Conservation (phyloP, 2,113 vertebrate species). For the Cynopterus brachyotis region DNA sequence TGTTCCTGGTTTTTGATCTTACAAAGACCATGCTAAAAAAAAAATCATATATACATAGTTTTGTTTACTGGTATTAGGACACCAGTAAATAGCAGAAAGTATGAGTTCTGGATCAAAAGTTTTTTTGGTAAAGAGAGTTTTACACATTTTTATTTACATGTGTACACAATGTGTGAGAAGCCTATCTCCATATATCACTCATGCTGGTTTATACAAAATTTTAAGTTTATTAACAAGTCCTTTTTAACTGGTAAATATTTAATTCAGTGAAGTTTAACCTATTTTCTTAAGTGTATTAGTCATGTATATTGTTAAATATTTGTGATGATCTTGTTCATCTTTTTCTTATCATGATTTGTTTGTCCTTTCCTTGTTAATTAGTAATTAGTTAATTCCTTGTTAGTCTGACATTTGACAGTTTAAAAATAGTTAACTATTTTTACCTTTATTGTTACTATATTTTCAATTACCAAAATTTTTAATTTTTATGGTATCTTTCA, state of each 20-base stretch:
- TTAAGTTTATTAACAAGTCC: not conserved
- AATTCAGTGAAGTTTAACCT: not conserved
- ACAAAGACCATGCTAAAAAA: not conserved
- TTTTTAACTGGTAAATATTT: not conserved
- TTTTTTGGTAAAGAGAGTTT: not conserved
- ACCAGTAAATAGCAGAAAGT: not conserved
- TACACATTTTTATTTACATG: not conserved
- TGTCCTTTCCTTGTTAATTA: not conserved
- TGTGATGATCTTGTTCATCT: not conserved
- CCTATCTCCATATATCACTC: not conserved
- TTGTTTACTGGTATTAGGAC: not conserved
- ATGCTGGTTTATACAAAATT: not conserved
- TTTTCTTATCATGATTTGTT: not conserved
- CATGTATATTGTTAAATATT: not conserved
- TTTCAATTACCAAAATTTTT: not conserved
- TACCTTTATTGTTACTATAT: not conserved
- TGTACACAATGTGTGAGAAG: not conserved
- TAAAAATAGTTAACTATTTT: not conserved
- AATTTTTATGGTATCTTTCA: not conserved
- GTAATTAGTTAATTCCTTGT: too few species aligned
- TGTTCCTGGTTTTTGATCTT: not conserved
- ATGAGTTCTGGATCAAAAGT: not conserved
- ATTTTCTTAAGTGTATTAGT: not conserved
- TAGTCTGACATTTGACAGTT: not conserved
- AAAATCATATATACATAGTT: not conserved